phyloP scores from a whole-genome alignment of 35 echinoderm and acorn worm species.

The Ptychodera flava region DNA sequence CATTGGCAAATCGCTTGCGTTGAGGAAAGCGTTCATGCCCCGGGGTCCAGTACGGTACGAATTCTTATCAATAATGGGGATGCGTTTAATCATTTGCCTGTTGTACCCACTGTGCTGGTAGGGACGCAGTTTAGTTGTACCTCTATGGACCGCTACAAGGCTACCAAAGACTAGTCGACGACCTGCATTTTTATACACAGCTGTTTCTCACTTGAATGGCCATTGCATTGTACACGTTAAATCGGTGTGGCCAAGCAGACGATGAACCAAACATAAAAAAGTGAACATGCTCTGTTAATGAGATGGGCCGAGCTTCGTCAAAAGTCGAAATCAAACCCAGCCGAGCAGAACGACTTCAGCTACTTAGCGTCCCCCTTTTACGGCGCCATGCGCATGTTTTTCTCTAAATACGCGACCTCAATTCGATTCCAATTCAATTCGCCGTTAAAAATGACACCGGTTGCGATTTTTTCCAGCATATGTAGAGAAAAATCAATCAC shows the following conservation, averaged over 20 bases:
- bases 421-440: no score
- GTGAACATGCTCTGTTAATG: background rate
- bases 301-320: background rate
- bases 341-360: background rate
- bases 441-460: no score
- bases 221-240: background rate
- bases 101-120: background rate
- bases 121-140: background rate
- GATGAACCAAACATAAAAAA: background rate
- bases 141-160: background rate
- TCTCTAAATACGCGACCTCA: no score
- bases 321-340: background rate
- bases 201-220: background rate
- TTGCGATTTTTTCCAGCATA: no score
- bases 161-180: no score
- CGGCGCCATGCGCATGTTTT: no score
- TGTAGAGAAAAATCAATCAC: no score
- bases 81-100: background rate
- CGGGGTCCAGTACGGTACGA: background rate
- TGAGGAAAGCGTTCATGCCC: background rate
- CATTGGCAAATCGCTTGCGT: background rate
- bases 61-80: background rate
- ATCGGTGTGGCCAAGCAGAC: background rate
- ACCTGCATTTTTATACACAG: background rate
- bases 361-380: no score